Base-by-base conservation (phyloP, 1,140 invertebrate species). In the Conus betulinus region DNA sequence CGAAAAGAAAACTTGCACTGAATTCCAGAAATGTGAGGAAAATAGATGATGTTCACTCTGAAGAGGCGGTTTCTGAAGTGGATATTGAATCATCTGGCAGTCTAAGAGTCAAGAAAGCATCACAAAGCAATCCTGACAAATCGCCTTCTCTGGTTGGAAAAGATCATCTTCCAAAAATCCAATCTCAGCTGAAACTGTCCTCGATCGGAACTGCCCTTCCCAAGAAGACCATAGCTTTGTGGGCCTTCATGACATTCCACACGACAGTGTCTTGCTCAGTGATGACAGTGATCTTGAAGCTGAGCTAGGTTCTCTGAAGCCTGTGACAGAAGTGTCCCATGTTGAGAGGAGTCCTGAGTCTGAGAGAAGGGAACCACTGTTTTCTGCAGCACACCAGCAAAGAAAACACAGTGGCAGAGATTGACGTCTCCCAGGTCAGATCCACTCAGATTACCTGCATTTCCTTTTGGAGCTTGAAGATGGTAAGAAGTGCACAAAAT, bases 321-420 rank as follows among this genome's bases (percentile, higher is more conserved):
- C 57, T 6, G 13, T 39, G 25, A 23, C 57, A 57, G 23, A n/a
- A 51, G 60, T 60, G 25, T 63, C 52, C 0, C 52, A 83, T 17
- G 17, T 86, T 15, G 25, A 25, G 13, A 78, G 27, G 51, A 76
- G 13, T 20, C 71, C 67, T 79, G 52, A 52, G 39, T 25, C 20
- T 7, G 51, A 78, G 3, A 39, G 85, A n/a, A 20, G 39, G 53
- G 15, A 17, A 10, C 74, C 5, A 27, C 10, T 7, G 23, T 79
- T 25, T 87, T 53, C 52, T 87, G 85, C 53, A 79, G 85, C 53
- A 87, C 85, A 10, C 85, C 85, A 57, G 71, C 79, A 17, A 87
- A 71, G 23, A 57, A 17, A 15, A 85, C 51, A 51, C 71, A 87
- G 53, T 0, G 7, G 23, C 39, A 17, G 20, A 55, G 20, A 1